These are phyloP conservation scores for Pristionchus japonicus DNA, from an alignment of 2,888 invertebrate genomes.

Conservation along the genomic window DNA sequence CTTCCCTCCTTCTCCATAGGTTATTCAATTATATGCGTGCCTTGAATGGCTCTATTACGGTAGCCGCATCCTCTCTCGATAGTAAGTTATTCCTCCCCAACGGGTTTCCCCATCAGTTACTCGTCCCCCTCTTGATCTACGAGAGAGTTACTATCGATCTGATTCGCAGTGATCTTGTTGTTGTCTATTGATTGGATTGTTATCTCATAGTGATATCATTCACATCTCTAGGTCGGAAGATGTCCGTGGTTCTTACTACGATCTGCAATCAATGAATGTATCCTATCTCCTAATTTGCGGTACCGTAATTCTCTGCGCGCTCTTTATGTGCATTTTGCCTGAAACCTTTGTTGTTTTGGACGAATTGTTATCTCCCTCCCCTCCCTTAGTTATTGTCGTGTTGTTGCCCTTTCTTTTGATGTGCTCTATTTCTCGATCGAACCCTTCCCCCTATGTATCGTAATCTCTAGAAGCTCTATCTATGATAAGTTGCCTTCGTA, in stretches of 20 bases:
- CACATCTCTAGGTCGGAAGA: neutral
- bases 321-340: neutral
- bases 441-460: neutral
- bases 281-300: neutral
- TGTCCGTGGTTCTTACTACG: conserved; percentile 31
- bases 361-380: neutral
- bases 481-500: conserved; percentile 23
- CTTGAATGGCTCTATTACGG: conserved; percentile 1
- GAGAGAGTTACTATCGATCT: conserved; percentile 33
- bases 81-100: conserved; percentile 17
- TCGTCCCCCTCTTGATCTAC: conserved; percentile 13
- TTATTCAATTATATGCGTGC: conserved; percentile 10
- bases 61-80: conserved; percentile 24
- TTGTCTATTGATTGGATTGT: conserved; percentile 17
- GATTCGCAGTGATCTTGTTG: conserved; percentile 16
- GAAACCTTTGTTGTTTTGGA: neutral
- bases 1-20: neutral
- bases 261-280: neutral
- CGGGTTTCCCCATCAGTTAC: conserved; percentile 29
- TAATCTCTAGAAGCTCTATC: neutral
- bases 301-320: conserved; percentile 3
- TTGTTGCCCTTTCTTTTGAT: conserved; percentile 23
- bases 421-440: neutral
- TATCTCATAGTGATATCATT: conserved; percentile 25
- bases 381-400: conserved; percentile 26